Base-by-base conservation (phyloP, 2,113 vertebrate genomes). In the Colossoma macropomum region DNA sequence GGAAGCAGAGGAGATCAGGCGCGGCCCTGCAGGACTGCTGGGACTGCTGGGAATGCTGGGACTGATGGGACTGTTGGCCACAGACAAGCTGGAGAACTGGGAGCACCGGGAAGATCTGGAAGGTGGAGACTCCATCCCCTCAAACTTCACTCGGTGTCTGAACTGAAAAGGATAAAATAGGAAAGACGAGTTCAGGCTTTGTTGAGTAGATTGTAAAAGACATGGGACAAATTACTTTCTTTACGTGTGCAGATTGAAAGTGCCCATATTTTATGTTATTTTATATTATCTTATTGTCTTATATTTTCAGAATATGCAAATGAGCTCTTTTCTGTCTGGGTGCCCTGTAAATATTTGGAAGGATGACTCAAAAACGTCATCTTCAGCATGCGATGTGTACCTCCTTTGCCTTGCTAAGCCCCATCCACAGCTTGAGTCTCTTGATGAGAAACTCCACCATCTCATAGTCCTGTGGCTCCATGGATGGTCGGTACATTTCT, bases 391-490 rank as follows among this genome's bases (percentile, higher is more conserved):
- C 19, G 34, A 21, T 71, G 25, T 23, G 10, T 90, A 95, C 95
- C 92, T 95, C 91, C 89, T 95, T 95, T 27, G 91, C 80, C 83
- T 95, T 96, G 84, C 89, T 94, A n/a, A 96, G 89, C 56, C 95
- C 95, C 87, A 95, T 92, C 95, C 94, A 95, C 27, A 95, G 87
- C 62, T 94, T 95, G 23, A 96, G 92, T 62, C 95, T 93, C 85
- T 95, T 96, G 62, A 96, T 93, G 62, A 95, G 93, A 85, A 96
- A 95, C 85, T 95, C 93, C 32, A 95, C 92, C 95, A 96, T 95
- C 87, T 96, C 93, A 45, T 95, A 94, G 83, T 94, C 95, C 84
- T 95, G 95, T 3, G 91, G 92, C 81, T 94, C 93, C 60, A 90
- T 85, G 21, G 88, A 82, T 10, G 91, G 91, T 11, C 83, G 84